phyloP scores from a whole-genome alignment of 2,113 vertebrate species.

The Hylia prasina region DNA sequence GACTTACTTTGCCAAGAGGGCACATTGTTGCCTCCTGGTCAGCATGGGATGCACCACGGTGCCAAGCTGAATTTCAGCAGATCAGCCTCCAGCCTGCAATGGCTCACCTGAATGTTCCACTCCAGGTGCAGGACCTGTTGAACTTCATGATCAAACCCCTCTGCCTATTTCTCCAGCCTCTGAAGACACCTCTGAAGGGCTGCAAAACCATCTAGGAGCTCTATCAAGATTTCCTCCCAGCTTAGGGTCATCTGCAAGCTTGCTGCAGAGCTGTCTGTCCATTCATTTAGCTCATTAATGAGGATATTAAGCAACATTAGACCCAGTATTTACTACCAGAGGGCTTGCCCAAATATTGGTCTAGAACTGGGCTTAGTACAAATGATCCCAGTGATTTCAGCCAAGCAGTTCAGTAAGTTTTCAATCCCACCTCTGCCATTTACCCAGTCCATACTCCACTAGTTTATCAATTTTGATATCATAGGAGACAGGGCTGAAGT shows the following conservation, averaged over 20 bases:
- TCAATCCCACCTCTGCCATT: neutral
- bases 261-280: neutral
- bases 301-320: neutral
- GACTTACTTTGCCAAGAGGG: neutral
- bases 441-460: neutral
- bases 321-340: neutral
- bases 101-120: neutral
- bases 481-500: neutral
- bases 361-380: neutral
- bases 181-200: neutral
- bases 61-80: neutral
- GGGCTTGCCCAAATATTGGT: accelerated
- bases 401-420: neutral
- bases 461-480: neutral
- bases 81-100: neutral
- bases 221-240: neutral
- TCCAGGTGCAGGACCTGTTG: neutral
- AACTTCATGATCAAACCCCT: neutral
- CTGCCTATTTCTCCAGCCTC: neutral
- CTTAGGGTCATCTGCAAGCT: neutral
- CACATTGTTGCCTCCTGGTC: neutral
- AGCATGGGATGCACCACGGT: neutral
- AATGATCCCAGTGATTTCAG: neutral
- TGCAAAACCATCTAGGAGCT: neutral
- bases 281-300: neutral